Conservation (phyloP, 2,888 invertebrate species). For the Cosmorhoe ocellata region DNA sequence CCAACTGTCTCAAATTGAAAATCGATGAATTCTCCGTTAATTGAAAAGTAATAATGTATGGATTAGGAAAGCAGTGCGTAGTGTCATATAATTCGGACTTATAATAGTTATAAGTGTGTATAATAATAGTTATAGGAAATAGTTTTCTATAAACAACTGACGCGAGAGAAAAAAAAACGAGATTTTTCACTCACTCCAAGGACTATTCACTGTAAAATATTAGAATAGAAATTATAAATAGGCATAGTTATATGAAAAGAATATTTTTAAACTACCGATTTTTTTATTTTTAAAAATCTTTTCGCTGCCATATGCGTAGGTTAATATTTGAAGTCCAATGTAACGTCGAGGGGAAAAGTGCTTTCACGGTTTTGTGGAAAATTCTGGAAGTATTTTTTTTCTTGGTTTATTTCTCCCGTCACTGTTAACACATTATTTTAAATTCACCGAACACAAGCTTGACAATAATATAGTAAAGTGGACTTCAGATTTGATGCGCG, state of each 20-base stretch:
- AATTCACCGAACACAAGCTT: conserved; percentile 30
- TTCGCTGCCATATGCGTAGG: conserved; percentile 72
- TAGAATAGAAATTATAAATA: conserved; percentile 50
- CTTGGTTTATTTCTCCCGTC: conserved; percentile 13
- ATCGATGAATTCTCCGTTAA: conserved; percentile 3
- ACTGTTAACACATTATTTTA: conserved; percentile 18
- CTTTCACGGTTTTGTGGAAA: conserved; percentile 31
- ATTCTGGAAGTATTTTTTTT: conserved; percentile 12
- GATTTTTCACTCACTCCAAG: conserved; percentile 38
- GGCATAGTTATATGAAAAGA: conserved; percentile 67
- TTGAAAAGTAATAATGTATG: not conserved
- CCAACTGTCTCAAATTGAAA: conserved; percentile 7
- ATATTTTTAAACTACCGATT: conserved; percentile 70
- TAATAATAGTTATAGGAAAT: conserved; percentile 58
- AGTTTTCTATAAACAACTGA: conserved; percentile 53
- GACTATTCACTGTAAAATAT: conserved; percentile 67
- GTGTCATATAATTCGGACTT: conserved; percentile 59
- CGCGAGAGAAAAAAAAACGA: conserved; percentile 25
- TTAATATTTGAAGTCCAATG: conserved; percentile 49
- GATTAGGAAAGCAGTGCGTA: conserved; percentile 57
- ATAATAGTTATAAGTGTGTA: conserved; percentile 57
- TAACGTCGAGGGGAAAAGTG: conserved; percentile 23
- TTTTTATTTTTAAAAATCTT: conserved; percentile 39
- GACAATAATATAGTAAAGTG: conserved; percentile 34
- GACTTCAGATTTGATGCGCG: conserved; percentile 26